These are phyloP conservation scores for Empis stercorea DNA, from an alignment of 2,888 invertebrate species.

Conservation along the genomic window DNA sequence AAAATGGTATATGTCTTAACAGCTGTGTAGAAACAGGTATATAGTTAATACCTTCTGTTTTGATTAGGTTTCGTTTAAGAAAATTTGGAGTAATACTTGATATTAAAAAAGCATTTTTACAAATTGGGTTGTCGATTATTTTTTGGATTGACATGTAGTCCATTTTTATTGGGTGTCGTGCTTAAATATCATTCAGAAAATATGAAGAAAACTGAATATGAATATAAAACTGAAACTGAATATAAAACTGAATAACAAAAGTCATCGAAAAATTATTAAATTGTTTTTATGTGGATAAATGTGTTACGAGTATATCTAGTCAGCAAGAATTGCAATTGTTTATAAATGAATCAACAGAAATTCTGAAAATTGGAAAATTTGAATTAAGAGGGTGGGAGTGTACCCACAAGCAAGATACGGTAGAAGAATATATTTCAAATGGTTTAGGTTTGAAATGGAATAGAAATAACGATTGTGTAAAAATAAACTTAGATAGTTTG, in stretches of 20 bases:
- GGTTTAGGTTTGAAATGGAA: too few species aligned
- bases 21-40: neutral
- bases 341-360: neutral
- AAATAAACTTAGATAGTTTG: too few species aligned
- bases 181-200: neutral
- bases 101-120: neutral
- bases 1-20: neutral
- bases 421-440: too few species aligned
- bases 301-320: neutral
- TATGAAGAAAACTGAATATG: too few species aligned
- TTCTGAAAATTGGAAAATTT: neutral
- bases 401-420: too few species aligned
- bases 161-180: neutral
- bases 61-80: neutral
- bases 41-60: neutral
- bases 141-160: neutral
- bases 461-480: too few species aligned
- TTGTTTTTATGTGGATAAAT: constrained; percentile 1
- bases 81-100: neutral
- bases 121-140: neutral
- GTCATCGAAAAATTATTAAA: neutral
- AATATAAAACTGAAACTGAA: neutral
- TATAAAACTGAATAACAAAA: too few species aligned
- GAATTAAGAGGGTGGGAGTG: neutral
- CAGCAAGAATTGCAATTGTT: neutral